Conservation (phyloP, 2,797 vertebrate species). For the Cryptoprocta ferox region DNA sequence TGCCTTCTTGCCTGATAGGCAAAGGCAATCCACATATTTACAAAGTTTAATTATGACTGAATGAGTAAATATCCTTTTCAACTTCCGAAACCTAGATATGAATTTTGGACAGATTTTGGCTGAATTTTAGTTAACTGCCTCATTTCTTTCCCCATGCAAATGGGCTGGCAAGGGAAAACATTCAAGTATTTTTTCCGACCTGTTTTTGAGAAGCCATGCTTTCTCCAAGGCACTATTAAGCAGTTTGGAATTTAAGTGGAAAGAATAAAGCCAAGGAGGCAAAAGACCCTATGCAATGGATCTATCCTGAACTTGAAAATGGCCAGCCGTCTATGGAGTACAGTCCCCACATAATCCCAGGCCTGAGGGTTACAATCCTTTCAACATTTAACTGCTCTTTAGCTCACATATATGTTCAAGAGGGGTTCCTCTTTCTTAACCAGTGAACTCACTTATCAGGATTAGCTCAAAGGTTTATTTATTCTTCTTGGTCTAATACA, state of each 20-base stretch:
- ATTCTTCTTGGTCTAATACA: not conserved
- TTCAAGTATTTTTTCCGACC: not conserved
- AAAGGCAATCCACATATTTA: not conserved
- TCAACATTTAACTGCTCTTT: not conserved
- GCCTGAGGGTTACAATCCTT: not conserved
- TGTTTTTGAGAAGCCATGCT: not conserved
- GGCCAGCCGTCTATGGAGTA: not conserved
- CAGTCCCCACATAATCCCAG: not conserved
- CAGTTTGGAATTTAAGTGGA: not conserved
- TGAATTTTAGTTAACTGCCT: conserved; percentile 27
- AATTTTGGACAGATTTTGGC: not conserved
- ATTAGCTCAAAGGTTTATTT: conserved; percentile 29
- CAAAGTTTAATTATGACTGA: not conserved
- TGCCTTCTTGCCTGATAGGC: not conserved
- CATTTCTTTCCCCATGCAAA: conserved; percentile 15
- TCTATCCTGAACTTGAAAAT: not conserved
- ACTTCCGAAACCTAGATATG: conserved; percentile 15
- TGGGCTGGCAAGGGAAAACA: conserved; percentile 7
- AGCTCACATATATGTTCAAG: not conserved
- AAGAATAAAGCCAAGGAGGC: not conserved
- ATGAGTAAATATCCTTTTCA: not conserved
- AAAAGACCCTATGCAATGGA: not conserved
- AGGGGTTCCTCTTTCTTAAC: not conserved
- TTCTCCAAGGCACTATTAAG: not conserved
- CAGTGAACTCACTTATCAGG: not conserved